Evolutionary conservation across 2,888 invertebrate species (phyloP).

Genomic region (Ellobium chinense): DNA sequence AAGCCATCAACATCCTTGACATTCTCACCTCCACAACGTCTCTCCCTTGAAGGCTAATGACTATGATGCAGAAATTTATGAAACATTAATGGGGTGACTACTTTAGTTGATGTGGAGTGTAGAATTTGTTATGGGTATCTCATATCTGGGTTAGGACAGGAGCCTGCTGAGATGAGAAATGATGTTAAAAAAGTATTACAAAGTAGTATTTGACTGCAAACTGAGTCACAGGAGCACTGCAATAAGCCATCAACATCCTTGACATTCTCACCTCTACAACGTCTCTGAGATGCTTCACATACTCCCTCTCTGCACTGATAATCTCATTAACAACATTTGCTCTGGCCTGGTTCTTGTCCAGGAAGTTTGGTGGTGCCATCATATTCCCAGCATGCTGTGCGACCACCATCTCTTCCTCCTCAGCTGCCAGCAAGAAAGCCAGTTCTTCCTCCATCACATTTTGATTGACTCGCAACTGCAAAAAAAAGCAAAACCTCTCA

Average conservation of each 20-base stretch:
- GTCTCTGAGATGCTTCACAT: conserved; percentile 87
- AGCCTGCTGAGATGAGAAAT: too few relatives aligned
- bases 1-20: background rate
- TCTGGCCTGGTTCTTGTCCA: conserved; percentile 82
- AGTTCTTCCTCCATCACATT: conserved; percentile 76
- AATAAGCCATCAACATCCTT: background rate
- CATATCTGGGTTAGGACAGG: too few relatives aligned
- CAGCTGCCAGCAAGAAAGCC: conserved; percentile 80
- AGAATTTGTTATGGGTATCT: too few relatives aligned
- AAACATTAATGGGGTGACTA: too few relatives aligned
- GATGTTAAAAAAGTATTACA: too few relatives aligned
- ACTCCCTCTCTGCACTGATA: conserved; percentile 90
- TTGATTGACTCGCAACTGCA: conserved; percentile 84
- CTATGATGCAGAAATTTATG: too few relatives aligned
- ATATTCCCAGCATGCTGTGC: conserved; percentile 49
- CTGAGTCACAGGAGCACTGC: background rate
- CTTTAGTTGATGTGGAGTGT: too few relatives aligned
- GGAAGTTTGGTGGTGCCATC: conserved; percentile 82
- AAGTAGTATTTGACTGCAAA: too few relatives aligned
- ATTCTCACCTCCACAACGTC: conserved; percentile 81
- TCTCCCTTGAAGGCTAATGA: too few relatives aligned
- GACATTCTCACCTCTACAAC: conserved; percentile 80
- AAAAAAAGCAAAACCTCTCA: background rate
- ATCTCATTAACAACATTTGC: conserved; percentile 89
- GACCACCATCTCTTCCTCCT: conserved; percentile 63